phyloP scores from a whole-genome alignment of 2,888 invertebrate genomes.

The Corbicula japonica region DNA sequence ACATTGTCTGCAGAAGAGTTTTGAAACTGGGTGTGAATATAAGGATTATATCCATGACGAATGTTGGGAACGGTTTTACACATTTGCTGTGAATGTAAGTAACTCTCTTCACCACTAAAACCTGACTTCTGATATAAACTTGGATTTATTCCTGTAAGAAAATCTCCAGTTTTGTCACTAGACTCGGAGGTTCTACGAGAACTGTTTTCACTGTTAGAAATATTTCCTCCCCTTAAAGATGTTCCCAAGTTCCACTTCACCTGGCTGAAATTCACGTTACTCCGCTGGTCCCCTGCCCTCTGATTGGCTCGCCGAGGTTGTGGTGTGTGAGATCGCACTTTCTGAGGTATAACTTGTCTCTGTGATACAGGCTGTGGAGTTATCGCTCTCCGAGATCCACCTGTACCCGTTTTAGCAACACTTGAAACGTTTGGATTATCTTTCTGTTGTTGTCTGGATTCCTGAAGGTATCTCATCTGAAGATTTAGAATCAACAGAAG shows the following conservation, averaged over 20 bases:
- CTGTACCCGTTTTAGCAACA: not conserved
- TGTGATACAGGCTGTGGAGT: slow-evolving; percentile 76
- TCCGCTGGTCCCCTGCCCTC: slow-evolving; percentile 24
- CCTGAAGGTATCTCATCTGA: slow-evolving; percentile 81
- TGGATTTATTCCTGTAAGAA: not conserved
- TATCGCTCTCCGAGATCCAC: slow-evolving; percentile 68
- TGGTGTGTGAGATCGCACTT: slow-evolving; percentile 78
- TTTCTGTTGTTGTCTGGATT: slow-evolving; percentile 71
- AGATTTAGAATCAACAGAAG: slow-evolving; percentile 79
- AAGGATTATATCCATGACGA: slow-evolving; percentile 43
- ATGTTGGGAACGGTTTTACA: slow-evolving; percentile 28
- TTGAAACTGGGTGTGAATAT: slow-evolving; percentile 30
- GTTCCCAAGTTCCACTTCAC: not conserved
- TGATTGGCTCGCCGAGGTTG: slow-evolving; percentile 68
- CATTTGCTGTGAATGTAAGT: slow-evolving; percentile 42
- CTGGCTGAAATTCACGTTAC: slow-evolving; percentile 9
- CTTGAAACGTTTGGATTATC: slow-evolving; percentile 47
- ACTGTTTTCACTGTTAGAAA: slow-evolving; percentile 34
- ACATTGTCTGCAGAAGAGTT: slow-evolving; percentile 46
- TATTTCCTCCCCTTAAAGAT: slow-evolving; percentile 15
- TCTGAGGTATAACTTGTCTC: slow-evolving; percentile 63
- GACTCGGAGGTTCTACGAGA: slow-evolving; percentile 47
- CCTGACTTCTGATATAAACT: slow-evolving; percentile 1
- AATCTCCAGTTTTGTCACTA: slow-evolving; percentile 25
- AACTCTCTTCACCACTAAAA: slow-evolving; percentile 25